A percentile compares a stretch with the other conserved stretches of the same genome.
phyloP scores from a whole-genome alignment of 2,888 invertebrate genomes.

The Volucella zonaria region DNA sequence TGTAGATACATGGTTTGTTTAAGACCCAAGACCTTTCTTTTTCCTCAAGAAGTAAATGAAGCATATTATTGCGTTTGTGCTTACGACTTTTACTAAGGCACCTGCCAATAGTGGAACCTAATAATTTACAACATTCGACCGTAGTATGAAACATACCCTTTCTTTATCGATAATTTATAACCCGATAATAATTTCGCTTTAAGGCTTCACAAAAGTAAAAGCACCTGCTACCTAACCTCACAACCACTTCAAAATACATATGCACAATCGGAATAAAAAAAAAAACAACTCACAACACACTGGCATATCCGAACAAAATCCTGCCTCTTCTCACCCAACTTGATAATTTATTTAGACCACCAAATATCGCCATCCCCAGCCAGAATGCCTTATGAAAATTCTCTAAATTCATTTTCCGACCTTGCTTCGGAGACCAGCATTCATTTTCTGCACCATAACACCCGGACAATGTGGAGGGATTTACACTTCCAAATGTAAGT shows the following conservation, averaged over 20 bases:
- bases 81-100: not conserved
- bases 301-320: constrained; percentile 4
- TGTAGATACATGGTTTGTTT: too few species aligned
- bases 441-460: constrained; percentile 20
- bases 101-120: not conserved
- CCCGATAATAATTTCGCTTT: constrained; percentile 2
- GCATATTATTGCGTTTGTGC: not conserved
- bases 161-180: constrained; percentile 12
- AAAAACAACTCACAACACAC: constrained; percentile 8
- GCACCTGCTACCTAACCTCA: too few species aligned
- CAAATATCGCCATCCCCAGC: not conserved
- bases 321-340: not conserved
- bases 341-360: constrained; percentile 36
- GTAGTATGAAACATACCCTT: too few species aligned
- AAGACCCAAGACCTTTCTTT: too few species aligned
- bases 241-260: not conserved
- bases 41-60: not conserved
- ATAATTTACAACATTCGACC: not conserved
- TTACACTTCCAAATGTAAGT: not conserved
- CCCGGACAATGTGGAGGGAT: not conserved
- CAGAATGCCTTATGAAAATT: not conserved
- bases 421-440: not conserved
- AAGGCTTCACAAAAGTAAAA: not conserved
- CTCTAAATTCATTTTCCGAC: constrained; percentile 8
- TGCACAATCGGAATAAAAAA: not conserved